Evolutionary conservation across 2,888 invertebrate species (phyloP), one percentile per base, ranked within the genome.

Genomic region (Rotaria socialis): DNA sequence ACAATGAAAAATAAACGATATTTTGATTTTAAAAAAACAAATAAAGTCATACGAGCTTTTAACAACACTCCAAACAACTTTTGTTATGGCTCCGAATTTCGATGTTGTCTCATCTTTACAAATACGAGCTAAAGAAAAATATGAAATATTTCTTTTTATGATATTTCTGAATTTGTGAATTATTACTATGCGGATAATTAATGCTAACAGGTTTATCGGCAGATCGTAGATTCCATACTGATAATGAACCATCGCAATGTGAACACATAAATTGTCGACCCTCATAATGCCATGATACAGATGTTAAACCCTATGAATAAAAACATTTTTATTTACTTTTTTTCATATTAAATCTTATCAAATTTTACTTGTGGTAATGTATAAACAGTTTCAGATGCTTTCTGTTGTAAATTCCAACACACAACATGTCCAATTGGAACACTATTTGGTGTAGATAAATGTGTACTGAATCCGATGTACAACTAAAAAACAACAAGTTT

Each of bases 261-360:
- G 92, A 92, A 87, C 96, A 95, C 94, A 99, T 95, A 91, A 99
- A 95, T 92, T 96, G 95, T 92, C 96, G 96, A 88, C 97, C 99
- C 92, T 99, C 98, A 92, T 95, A 94, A 92, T 97, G 96, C 99
- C 99, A 99, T 88, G 95, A 94, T 89, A 96, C 94, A 86, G 96
- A 96, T 90, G 94, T 94, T 89, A 97, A 93, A 58, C 90, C 89
- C 91, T 91, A 86, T 41, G 88, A 87, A 85, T 87, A 87, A 86
- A 85, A 87, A 84, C 88, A 94, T 95, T 24, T 84, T 52, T 24
- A 8, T 50, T 84, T 43, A 0, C 58, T n/a, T 16, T 84, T 52
- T 35, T 14, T 74, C 5, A 85, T 8, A 58, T 58, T 22, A 50
- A 47, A 85, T 50, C 58, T 55, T 58, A 75, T 87, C 74, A 27